Base-by-base conservation (phyloP, 2,888 invertebrate genomes). In the Athripsodes cinereus region DNA sequence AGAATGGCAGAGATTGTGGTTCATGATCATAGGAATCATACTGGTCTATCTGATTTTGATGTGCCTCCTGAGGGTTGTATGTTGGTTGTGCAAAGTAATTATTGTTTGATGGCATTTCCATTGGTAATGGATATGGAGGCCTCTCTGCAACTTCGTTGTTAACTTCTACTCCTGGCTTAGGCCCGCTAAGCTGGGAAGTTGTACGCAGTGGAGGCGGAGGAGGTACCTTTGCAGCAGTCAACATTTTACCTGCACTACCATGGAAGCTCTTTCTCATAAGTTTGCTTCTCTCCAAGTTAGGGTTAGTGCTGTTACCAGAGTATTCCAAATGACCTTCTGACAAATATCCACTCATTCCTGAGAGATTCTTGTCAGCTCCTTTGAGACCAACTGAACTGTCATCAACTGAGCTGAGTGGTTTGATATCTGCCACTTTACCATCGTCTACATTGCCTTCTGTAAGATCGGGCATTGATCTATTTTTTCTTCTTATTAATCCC, bases 251-350 rank as follows among this genome's bases (percentile, higher is more conserved):
- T 22, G 85, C 86, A 69, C 90, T 92, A 46, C 90, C 89, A 68
- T 92, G 91, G 71, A 92, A 91, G 71, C 91, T 92, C 70, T 92
- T 92, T 66, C 92, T 80, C 92, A 93, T 92, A 59, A 92, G 75
- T 68, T 89, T 89, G 72, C 92, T 92, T 62, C 90, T 82, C 70
- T 92, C 92, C 55, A 92, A 78, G 70, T 91, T 92, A 0, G 92
- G 90, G 72, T 92, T 90, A 26, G 87, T 83, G 31, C 81, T 81
- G 53, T 70, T 72, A 31, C 81, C 83, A 20, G 82, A 78, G 68
- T 87, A 90, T 67, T 93, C 92, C 59, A 92, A 77, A 71, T 92
- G 92, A 0, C 92, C 92, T 72, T 93, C 92, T 0, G 92, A 92
- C 63, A 92, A 76, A 69, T 93, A 92, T 5, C 92, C 92, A 67